phyloP scores from a whole-genome alignment of 1,140 invertebrate species.

The Aphis craccivora region DNA sequence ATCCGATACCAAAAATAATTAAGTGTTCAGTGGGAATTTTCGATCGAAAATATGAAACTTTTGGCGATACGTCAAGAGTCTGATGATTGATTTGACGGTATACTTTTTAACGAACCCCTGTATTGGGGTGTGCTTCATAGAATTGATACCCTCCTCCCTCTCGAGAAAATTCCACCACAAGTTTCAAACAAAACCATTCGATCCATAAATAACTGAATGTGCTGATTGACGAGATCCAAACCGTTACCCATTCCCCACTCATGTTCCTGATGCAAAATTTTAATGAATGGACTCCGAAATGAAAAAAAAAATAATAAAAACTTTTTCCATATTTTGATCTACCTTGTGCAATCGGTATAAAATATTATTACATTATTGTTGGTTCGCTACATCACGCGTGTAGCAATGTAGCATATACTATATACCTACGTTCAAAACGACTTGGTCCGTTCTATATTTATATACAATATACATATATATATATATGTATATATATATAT shows the following conservation, averaged over 20 bases:
- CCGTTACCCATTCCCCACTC: not conserved
- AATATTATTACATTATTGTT: conserved; percentile 11
- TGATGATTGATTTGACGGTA: conserved; percentile 22
- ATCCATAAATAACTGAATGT: conserved; percentile 40
- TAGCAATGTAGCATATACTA: not conserved
- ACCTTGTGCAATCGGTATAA: not conserved
- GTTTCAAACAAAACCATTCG: conserved; percentile 29
- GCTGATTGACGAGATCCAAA: conserved; percentile 37
- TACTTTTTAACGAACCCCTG: conserved; percentile 20
- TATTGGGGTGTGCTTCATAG: too few relatives aligned
- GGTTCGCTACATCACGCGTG: not conserved
- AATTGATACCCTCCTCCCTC: not conserved
- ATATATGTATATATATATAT: too few relatives aligned
- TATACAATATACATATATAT: too few relatives aligned
- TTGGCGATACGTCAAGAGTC: not conserved
- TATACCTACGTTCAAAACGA: not conserved
- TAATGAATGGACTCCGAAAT: not conserved
- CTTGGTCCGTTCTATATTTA: not conserved
- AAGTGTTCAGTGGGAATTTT: not conserved
- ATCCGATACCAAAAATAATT: not conserved
- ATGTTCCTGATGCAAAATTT: not conserved
- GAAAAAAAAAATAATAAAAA: not conserved
- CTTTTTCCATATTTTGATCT: not conserved
- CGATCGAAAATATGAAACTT: not conserved
- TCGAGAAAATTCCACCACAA: not conserved